phyloP scores from a whole-genome alignment of 1,140 invertebrate species.

The Probaryconus sp. region DNA sequence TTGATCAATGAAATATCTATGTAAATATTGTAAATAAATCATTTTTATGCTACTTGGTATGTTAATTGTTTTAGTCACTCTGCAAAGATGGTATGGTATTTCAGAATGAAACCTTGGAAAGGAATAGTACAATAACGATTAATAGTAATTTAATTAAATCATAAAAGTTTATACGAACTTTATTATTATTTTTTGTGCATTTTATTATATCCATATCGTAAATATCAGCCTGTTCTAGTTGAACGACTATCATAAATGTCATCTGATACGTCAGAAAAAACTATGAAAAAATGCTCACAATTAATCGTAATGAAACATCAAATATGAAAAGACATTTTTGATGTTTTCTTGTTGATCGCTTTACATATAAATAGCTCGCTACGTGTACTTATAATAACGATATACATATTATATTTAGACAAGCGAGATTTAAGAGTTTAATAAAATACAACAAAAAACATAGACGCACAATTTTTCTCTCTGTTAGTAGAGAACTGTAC shows the following conservation, averaged over 20 bases:
- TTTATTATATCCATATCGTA: constrained; percentile 43
- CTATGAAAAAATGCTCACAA: too few relatives aligned
- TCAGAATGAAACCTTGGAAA: too few relatives aligned
- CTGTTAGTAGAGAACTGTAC: constrained; percentile 27
- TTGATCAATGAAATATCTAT: too few relatives aligned
- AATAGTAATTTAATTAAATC: constrained; percentile 24
- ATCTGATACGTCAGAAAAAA: constrained; percentile 3
- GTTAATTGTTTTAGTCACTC: too few relatives aligned
- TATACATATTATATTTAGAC: constrained; percentile 51
- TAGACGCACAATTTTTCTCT: not conserved
- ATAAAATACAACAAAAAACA: constrained; percentile 15
- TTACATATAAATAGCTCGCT: constrained; percentile 53
- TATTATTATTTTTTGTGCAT: constrained; percentile 58
- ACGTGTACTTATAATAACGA: constrained; percentile 53
- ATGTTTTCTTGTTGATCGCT: constrained; percentile 1
- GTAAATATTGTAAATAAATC: too few relatives aligned
- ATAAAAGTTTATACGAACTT: constrained; percentile 55
- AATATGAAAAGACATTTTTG: not conserved
- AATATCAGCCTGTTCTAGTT: constrained; percentile 44
- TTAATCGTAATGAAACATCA: not conserved
- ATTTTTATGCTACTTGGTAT: too few relatives aligned
- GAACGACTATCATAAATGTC: constrained; percentile 23
- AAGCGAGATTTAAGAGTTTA: constrained; percentile 49
- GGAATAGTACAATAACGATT: not conserved
- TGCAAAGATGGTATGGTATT: too few relatives aligned